These are phyloP conservation scores for Dromaius novaehollandiae DNA, from an alignment of 2,113 vertebrate genomes.

Conservation along the genomic window DNA sequence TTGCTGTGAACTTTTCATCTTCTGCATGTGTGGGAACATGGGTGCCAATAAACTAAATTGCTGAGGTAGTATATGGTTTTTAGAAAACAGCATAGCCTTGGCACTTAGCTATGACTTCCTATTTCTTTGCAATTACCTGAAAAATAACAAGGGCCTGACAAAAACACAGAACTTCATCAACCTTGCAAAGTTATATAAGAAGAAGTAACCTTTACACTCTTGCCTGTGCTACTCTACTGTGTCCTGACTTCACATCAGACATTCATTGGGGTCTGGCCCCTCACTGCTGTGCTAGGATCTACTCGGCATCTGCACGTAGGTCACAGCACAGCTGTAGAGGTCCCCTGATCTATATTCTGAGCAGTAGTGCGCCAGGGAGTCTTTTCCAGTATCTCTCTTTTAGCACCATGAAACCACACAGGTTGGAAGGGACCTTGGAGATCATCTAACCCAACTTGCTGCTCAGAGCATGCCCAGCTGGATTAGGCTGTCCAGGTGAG, in stretches of 20 bases:
- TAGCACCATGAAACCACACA: not conserved
- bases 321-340: not conserved
- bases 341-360: not conserved
- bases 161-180: not conserved
- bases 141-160: not conserved
- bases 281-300: not conserved
- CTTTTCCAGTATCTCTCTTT: not conserved
- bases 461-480: not conserved
- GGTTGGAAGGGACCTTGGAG: not conserved
- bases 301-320: not conserved
- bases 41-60: not conserved
- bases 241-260: not conserved
- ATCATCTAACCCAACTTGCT: not conserved
- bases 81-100: not conserved
- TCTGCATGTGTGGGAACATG: not conserved
- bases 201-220: not conserved
- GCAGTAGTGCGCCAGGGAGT: not conserved
- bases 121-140: not conserved
- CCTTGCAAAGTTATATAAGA: not conserved
- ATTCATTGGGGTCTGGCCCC: not conserved
- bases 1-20: not conserved
- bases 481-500: not conserved
- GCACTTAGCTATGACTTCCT: not conserved
- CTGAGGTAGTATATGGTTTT: accelerated
- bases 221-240: not conserved